These are phyloP conservation scores for Atta cephalotes DNA, from an alignment of 1,140 invertebrate species.

Conservation along the genomic window DNA sequence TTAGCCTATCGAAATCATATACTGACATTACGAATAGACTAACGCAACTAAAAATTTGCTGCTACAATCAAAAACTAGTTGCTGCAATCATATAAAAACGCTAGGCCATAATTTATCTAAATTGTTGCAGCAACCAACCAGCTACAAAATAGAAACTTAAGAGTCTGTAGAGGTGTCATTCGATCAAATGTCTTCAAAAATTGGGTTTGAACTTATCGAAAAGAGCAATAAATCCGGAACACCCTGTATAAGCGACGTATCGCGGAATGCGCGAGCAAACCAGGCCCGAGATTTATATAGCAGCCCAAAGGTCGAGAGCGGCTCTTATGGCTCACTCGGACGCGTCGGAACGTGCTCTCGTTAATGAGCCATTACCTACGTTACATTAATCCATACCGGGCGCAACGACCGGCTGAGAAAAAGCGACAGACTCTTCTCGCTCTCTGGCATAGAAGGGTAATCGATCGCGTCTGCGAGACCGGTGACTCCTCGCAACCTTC, in stretches of 20 bases:
- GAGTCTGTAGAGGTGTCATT: background rate
- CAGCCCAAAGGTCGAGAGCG: slow-evolving; percentile 53
- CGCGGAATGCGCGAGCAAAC: slow-evolving; percentile 52
- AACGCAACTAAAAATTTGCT: too few relatives aligned
- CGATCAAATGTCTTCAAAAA: background rate
- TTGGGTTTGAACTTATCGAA: background rate
- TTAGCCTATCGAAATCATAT: too few relatives aligned
- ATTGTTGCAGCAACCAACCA: too few relatives aligned
- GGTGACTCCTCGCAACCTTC: slow-evolving; percentile 32
- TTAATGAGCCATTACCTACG: slow-evolving; percentile 62
- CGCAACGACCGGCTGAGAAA: slow-evolving; percentile 52
- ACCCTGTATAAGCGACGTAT: slow-evolving; percentile 27
- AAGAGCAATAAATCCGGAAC: background rate
- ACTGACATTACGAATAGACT: too few relatives aligned
- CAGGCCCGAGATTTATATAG: slow-evolving; percentile 56
- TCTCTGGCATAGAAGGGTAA: slow-evolving; percentile 22
- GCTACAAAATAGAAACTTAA: too few relatives aligned
- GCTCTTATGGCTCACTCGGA: slow-evolving; percentile 56
- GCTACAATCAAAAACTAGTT: too few relatives aligned
- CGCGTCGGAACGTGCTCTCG: slow-evolving; percentile 57
- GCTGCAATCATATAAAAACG: too few relatives aligned
- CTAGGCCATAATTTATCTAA: too few relatives aligned
- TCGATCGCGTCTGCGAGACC: slow-evolving; percentile 53
- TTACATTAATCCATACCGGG: slow-evolving; percentile 56
- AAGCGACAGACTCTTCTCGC: slow-evolving; percentile 22